Evolutionary conservation across 2,888 invertebrate species (phyloP), one percentile per base, ranked within the genome.

Genomic region (Neoaliturus tenellus): DNA sequence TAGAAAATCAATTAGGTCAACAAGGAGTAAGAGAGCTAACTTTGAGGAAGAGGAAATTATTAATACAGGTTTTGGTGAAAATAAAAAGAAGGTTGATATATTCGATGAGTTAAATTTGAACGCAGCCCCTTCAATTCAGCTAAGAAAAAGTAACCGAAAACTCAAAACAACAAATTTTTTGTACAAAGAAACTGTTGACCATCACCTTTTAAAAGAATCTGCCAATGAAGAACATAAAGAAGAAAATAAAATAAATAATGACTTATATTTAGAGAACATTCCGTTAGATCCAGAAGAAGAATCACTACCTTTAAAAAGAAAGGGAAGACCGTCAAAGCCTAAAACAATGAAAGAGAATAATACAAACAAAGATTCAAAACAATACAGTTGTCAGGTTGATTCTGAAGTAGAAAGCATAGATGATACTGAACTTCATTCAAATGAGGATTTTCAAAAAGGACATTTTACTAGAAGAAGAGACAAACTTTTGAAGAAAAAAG

Each of bases 111-210:
- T 31, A 28, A 14, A 62, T 71, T 0, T 28, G 10, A 48, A 25
- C 12, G 6, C 48, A 20, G 28, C 20, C 8, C 28, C 48, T 17
- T 48, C 44, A 39, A 25, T 23, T 75, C 44, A 44, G 48, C 5
- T 75, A 3, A 44, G 51, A 23, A 78, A 78, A 78, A 78, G 55
- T 55, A 78, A 48, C 35, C 51, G 78, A 33, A 78, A 78, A 23
- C 28, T 28, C 14, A 62, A 62, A 17, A 62, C 25, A 5, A 62
- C 62, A 25, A 62, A 62, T 31, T 62, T 31, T 17, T 62, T 62
- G n/a, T 28, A 31, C 5, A 25, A 28, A 28, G 62, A 62, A 62
- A 14, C 62, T 28, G 10, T 5, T 4, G 31, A 62, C 17, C 12
- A 31, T 17, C 17, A 62, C 17, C 12, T 17, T 17, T 14, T 28